These are phyloP conservation scores for Crematogaster levior DNA, from an alignment of 2,888 invertebrate genomes.

Conservation along the genomic window DNA sequence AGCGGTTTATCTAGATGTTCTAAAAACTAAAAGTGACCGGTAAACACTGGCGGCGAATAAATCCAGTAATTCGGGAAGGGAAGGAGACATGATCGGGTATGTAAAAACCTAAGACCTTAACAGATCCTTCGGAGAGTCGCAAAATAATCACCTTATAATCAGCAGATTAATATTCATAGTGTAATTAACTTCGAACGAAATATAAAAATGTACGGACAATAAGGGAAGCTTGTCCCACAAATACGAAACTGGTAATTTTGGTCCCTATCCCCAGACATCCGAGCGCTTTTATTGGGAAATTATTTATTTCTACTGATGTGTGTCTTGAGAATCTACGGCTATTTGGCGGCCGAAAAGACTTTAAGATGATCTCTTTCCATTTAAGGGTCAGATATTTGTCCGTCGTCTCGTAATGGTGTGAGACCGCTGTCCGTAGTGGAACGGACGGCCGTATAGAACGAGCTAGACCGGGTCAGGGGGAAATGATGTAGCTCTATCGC, in stretches of 20 bases:
- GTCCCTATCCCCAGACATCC: neutral
- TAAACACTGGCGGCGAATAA: neutral
- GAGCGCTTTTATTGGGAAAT: neutral
- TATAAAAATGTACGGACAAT: conserved; percentile 9
- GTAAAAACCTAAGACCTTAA: neutral
- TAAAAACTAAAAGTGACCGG: neutral
- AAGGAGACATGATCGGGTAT: neutral
- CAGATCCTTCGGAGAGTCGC: neutral
- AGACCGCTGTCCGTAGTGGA: conserved; percentile 28
- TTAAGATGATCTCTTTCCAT: neutral
- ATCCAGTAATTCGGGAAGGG: conserved; percentile 1
- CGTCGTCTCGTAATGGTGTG: neutral
- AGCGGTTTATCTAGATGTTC: neutral
- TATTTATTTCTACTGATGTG: neutral
- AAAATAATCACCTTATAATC: conserved; percentile 23
- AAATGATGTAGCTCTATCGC: conserved; percentile 69
- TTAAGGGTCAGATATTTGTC: conserved; percentile 36
- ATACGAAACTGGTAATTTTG: conserved; percentile 24
- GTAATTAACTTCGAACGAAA: conserved; percentile 14
- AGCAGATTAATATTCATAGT: conserved; percentile 31
- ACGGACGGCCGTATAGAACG: conserved; percentile 63
- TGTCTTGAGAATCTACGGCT: neutral
- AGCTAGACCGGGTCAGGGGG: conserved; percentile 69
- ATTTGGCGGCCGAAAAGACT: neutral
- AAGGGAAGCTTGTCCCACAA: conserved; percentile 14